Evolutionary conservation across 2,797 vertebrate genomes (phyloP).

Genomic region (Leuciscus waleckii): DNA sequence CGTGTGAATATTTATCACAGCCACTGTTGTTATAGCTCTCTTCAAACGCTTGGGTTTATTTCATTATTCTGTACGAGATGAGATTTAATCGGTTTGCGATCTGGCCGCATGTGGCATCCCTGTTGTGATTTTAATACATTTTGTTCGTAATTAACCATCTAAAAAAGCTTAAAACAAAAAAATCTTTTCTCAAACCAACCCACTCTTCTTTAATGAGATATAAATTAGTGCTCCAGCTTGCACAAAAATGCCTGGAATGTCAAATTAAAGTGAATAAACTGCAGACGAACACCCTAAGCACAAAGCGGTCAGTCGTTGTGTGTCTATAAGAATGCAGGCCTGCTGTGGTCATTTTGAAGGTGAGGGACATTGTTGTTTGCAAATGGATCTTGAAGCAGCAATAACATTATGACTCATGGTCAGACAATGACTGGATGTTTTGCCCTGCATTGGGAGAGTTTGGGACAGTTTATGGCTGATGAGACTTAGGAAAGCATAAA

Average conservation of each 20-base stretch:
- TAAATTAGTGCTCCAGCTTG: conserved; percentile 2
- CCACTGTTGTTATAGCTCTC: conserved; percentile 3
- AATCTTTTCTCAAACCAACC: background rate
- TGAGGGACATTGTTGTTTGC: conserved; percentile 18
- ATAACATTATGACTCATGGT: background rate
- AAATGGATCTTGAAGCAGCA: background rate
- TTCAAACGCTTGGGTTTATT: background rate
- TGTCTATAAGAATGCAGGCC: background rate
- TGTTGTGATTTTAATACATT: conserved; percentile 1
- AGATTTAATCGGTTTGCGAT: conserved; percentile 14
- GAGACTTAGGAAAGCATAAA: background rate
- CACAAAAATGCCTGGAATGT: conserved; percentile 38
- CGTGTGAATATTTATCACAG: conserved; percentile 17
- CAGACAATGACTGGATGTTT: background rate
- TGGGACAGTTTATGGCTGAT: background rate
- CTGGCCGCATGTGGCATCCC: background rate
- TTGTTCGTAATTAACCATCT: background rate
- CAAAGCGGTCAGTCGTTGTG: conserved; percentile 9
- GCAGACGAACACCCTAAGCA: conserved; percentile 1
- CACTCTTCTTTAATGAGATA: conserved; percentile 18
- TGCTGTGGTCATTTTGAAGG: conserved; percentile 13
- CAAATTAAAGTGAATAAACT: background rate
- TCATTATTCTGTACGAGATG: background rate
- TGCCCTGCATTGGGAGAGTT: background rate
- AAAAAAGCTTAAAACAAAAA: conserved; percentile 15